Conservation (phyloP, 2,888 invertebrate genomes). For the Mesoligia furuncula region DNA sequence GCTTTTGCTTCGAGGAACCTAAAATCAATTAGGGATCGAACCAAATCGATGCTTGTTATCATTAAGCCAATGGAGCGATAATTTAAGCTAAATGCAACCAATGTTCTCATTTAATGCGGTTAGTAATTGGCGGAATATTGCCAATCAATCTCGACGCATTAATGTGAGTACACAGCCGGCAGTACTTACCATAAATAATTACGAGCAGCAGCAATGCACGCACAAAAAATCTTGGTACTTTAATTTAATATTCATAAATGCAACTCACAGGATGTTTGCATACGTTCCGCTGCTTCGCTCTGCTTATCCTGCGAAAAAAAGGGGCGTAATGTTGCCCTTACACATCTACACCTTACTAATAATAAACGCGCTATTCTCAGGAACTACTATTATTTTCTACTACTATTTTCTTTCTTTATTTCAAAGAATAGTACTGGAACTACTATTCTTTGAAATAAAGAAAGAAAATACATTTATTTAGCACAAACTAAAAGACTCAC, state of each 20-base stretch:
- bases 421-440: no score
- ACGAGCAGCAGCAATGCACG: slow-evolving; percentile 16
- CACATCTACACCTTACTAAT: no score
- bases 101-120: slow-evolving; percentile 25
- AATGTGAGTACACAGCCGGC: slow-evolving; percentile 23
- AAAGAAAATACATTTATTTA: no score
- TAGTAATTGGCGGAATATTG: slow-evolving; percentile 41
- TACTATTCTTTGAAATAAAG: no score
- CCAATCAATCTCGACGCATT: slow-evolving; percentile 46
- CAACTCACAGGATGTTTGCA: slow-evolving; percentile 36
- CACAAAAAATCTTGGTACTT: slow-evolving; percentile 40
- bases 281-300: slow-evolving; percentile 14
- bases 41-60: slow-evolving; percentile 27
- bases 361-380: no score
- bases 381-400: no score
- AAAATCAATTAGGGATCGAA: slow-evolving; percentile 30
- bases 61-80: slow-evolving; percentile 27
- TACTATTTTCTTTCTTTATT: no score
- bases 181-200: slow-evolving; percentile 46
- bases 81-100: slow-evolving; percentile 28
- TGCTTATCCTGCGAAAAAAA: slow-evolving; percentile 17
- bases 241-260: slow-evolving; percentile 44
- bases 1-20: neutral
- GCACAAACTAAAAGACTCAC: no score
- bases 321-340: neutral